These are phyloP conservation scores for Phallusia fumigata DNA, from an alignment of 23 tunicate genomes.

Conservation along the genomic window DNA sequence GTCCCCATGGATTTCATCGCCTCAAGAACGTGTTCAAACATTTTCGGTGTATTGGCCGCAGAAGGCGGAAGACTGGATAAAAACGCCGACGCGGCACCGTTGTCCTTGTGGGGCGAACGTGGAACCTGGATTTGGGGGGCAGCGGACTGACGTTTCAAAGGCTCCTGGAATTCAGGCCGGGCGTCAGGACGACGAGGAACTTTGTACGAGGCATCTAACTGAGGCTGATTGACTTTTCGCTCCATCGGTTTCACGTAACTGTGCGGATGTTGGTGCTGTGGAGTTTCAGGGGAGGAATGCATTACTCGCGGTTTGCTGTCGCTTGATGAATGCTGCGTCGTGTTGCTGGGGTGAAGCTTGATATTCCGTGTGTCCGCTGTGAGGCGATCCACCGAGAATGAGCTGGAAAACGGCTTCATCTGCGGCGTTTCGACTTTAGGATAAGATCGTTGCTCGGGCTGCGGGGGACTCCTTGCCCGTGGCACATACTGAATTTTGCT, in stretches of 20 bases:
- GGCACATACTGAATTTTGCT: neutral
- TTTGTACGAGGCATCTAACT: neutral
- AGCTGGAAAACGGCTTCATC: slow-evolving; percentile 38
- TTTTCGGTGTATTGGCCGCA: slow-evolving; percentile 10
- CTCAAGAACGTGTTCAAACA: slow-evolving; percentile 16
- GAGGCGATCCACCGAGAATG: slow-evolving; percentile 48
- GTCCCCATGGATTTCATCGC: neutral
- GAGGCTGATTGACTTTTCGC: neutral
- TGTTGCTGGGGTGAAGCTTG: neutral
- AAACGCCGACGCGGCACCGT: neutral
- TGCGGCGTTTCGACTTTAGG: slow-evolving; percentile 14
- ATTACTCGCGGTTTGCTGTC: neutral
- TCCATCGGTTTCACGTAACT: neutral
- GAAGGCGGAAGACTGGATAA: slow-evolving; percentile 22
- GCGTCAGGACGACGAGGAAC: neutral
- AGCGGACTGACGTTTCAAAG: neutral
- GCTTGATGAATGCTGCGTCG: neutral
- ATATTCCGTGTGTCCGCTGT: slow-evolving; percentile 22
- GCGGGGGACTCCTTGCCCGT: neutral
- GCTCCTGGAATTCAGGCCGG: neutral
- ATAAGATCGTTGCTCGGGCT: neutral
- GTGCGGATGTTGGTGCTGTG: neutral
- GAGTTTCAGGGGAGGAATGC: neutral
- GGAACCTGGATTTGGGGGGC: neutral
- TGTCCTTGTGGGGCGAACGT: slow-evolving; percentile 6